Percentiles rank a stretch among this genome's conserved stretches.
Conservation (phyloP, 2,113 vertebrate species). For the Aldabrachelys gigantea region DNA sequence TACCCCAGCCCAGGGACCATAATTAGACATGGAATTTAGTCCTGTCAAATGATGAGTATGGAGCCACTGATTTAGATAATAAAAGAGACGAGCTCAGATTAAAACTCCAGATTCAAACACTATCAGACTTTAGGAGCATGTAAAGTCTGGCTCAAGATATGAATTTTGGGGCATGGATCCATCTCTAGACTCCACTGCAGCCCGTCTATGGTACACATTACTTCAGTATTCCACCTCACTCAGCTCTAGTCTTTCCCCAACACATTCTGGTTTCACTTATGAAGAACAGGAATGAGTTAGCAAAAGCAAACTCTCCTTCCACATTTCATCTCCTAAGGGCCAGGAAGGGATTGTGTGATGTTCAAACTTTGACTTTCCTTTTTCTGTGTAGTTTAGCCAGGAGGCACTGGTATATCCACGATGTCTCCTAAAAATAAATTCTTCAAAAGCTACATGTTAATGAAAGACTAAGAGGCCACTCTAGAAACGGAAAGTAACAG, state of each 20-base stretch:
- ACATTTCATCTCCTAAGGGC: neutral
- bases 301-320: neutral
- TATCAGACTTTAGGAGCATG: neutral
- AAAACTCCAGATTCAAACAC: conserved; percentile 22
- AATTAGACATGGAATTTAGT: no score
- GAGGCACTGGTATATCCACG: neutral
- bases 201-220: neutral
- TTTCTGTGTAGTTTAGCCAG: neutral
- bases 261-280: neutral
- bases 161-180: neutral
- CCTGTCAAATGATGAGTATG: no score
- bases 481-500: neutral
- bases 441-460: neutral
- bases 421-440: neutral
- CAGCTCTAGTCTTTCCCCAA: neutral
- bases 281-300: neutral
- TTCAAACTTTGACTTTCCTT: neutral
- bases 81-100: conserved; percentile 9
- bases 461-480: neutral
- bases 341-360: neutral
- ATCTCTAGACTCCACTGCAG: neutral
- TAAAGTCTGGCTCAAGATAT: neutral
- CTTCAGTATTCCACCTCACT: neutral
- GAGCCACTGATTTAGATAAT: no score
- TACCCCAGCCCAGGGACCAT: no score